phyloP scores from a whole-genome alignment of 2,888 invertebrate species.

The Ophion ventricosus region DNA sequence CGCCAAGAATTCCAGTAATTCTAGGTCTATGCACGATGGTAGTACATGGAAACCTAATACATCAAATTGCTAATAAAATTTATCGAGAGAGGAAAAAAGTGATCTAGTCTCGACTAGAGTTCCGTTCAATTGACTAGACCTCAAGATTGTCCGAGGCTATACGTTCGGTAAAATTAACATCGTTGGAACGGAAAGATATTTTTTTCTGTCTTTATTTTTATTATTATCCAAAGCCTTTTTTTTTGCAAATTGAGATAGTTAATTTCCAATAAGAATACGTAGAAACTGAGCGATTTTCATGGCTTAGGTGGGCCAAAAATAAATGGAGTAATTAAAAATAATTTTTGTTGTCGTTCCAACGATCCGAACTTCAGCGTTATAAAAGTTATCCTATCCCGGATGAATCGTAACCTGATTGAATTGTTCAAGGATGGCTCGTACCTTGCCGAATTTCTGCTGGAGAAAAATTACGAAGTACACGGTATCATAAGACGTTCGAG shows the following conservation, averaged over 20 bases:
- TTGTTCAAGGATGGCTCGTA: constrained; percentile 97
- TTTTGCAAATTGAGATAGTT: too few species aligned
- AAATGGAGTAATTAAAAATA: too few species aligned
- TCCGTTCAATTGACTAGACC: not conserved
- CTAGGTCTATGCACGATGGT: not conserved
- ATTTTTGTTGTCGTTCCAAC: not conserved
- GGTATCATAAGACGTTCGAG: constrained; percentile 97
- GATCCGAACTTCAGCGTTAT: too few species aligned
- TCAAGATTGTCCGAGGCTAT: not conserved
- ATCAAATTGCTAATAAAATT: not conserved
- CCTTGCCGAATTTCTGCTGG: constrained; percentile 95
- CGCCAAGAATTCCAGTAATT: not conserved
- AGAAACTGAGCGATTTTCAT: too few species aligned
- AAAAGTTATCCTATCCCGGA: not conserved
- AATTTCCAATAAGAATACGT: too few species aligned
- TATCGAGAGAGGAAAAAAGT: not conserved
- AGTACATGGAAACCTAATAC: not conserved
- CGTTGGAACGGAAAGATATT: too few species aligned
- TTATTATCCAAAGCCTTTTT: too few species aligned
- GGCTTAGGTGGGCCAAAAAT: too few species aligned
- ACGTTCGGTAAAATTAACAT: too few species aligned
- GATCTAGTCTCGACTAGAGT: not conserved
- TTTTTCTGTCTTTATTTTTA: too few species aligned
- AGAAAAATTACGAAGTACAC: constrained; percentile 97
- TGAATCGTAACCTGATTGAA: constrained; percentile 7